Base-by-base conservation (phyloP, 2,888 invertebrate species). In the Trachelus troglodyta region DNA sequence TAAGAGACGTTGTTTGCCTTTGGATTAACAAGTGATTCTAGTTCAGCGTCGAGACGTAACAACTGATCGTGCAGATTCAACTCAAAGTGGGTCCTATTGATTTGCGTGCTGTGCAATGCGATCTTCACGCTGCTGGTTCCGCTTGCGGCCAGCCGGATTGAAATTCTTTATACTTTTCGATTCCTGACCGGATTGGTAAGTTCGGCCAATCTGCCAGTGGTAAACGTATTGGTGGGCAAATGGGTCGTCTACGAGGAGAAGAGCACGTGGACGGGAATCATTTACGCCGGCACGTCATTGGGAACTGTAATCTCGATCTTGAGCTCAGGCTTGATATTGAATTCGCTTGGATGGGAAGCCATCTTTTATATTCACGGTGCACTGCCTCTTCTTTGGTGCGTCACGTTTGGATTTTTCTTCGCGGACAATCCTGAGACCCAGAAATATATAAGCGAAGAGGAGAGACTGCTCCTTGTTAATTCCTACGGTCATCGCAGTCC, bases 171-270 rank as follows among this genome's bases (percentile, higher is more conserved):
- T 68, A 4, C 76, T 0, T 73, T 90, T 12, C 84, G 91, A 76
- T 91, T 91, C 82, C 34, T 89, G 0, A 87, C 87, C 34, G 91
- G 91, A 33, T 78, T 90, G 1, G 78, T 88, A 31, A 90, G 91
- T 75, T 87, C 91, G 4, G 90, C 90, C 1, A 90, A 91, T 84
- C 81, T 91, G 0, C 91, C 91, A 6, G 87, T 90, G 12, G 89
- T 91, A 3, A 90, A 90, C 75, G 90, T 91, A 4, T 84, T 91
- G 23, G 85, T 91, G 11, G 90, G 89, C 12, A 90, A 90, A 82
- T 91, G 91, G 91, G 87, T 90, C 3, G 85, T 91, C 34, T 91
- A 89, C 83, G 91, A 91, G 76, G 91, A 91, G 77, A 91, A 89
- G 74, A 89, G 88, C 69, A 89, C 81, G 80, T 90, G 90, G 90